Evolutionary conservation across 2,888 invertebrate species (phyloP).

Genomic region (Lasioglossum leucozonium): DNA sequence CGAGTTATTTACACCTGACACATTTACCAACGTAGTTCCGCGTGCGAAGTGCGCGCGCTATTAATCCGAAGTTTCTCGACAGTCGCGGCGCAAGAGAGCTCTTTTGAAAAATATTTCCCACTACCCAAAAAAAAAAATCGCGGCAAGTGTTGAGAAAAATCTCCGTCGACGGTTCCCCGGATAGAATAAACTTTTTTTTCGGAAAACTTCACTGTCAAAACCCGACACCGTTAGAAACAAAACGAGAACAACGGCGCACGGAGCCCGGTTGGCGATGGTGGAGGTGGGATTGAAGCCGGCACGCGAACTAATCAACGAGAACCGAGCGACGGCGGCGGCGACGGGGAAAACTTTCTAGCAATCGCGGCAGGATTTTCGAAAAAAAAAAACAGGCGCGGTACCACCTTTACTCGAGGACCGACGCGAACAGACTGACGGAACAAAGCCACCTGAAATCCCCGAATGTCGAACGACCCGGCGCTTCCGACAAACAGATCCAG

Average conservation of each 20-base stretch:
- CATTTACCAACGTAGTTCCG: too few relatives aligned
- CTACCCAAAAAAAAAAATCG: neutral
- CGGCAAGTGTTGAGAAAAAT: neutral
- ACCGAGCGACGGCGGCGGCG: neutral
- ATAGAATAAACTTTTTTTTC: neutral
- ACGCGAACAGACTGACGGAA: neutral
- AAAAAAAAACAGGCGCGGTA: neutral
- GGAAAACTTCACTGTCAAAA: neutral
- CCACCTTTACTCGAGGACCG: neutral
- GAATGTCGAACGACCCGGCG: neutral
- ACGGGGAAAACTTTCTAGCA: neutral
- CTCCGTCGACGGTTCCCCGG: neutral
- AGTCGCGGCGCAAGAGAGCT: too few relatives aligned
- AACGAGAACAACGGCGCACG: neutral
- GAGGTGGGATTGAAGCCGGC: neutral
- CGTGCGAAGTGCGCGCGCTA: too few relatives aligned
- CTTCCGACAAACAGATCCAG: neutral
- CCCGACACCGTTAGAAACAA: neutral
- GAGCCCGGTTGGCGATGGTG: neutral
- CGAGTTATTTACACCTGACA: too few relatives aligned
- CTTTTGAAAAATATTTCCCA: neutral
- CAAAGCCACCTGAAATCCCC: conserved; percentile 14
- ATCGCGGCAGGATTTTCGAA: neutral
- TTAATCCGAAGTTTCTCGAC: too few relatives aligned
- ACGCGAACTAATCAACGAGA: neutral